Evolutionary conservation across 2,888 invertebrate genomes (phyloP).

Genomic region (Xestia ashworthii): DNA sequence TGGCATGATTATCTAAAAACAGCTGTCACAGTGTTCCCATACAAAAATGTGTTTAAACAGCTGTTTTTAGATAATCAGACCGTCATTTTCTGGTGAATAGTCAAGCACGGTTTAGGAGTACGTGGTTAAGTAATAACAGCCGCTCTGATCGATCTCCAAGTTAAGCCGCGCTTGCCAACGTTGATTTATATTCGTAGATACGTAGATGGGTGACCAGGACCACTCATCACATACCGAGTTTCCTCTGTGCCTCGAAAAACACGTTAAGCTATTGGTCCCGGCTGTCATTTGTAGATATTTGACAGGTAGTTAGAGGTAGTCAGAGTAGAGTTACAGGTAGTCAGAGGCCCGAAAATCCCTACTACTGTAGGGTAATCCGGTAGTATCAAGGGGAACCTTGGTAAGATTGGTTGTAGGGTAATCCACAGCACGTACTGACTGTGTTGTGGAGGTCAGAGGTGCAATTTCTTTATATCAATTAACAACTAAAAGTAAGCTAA

Average conservation of each 20-base stretch:
- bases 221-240: background rate
- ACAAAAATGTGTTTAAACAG: too few species aligned
- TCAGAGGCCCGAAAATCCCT: background rate
- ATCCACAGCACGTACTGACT: background rate
- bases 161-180: background rate
- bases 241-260: background rate
- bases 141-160: background rate
- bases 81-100: too few species aligned
- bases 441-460: background rate
- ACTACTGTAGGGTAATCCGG: too few species aligned
- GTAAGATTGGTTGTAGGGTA: too few species aligned
- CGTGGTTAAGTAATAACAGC: background rate
- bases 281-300: too few species aligned
- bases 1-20: too few species aligned
- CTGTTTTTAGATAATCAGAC: too few species aligned
- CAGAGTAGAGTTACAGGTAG: background rate
- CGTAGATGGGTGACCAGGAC: background rate
- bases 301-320: background rate
- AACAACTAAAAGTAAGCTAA: background rate
- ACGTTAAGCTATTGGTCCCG: too few species aligned
- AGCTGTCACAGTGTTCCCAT: too few species aligned
- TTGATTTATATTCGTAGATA: background rate
- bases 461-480: background rate
- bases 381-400: too few species aligned
- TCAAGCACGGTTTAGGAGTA: too few species aligned